Conservation (phyloP, 2,888 invertebrate species). For the Peribatodes rhomboidaria region DNA sequence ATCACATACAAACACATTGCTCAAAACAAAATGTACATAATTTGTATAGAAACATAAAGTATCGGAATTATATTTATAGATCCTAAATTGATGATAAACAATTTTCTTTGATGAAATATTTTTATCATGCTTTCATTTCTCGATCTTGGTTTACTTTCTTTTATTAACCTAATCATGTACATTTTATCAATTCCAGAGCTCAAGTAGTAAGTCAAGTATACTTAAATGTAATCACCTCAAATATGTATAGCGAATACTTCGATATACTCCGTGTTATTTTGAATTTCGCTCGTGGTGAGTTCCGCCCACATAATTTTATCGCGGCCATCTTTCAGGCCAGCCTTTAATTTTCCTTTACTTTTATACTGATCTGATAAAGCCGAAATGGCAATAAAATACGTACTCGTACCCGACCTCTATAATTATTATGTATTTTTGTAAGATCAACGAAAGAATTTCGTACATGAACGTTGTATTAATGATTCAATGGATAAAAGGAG, state of each 20-base stretch:
- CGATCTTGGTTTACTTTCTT: neutral
- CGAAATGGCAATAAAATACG: slow-evolving; percentile 34
- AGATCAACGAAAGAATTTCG: slow-evolving; percentile 25
- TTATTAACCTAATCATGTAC: slow-evolving; percentile 9
- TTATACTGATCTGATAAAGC: slow-evolving; percentile 35
- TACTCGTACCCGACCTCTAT: slow-evolving; percentile 12
- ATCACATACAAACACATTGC: too few species aligned
- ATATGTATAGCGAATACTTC: slow-evolving; percentile 13
- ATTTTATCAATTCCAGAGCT: neutral
- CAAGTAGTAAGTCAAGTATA: too few species aligned
- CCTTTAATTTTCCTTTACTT: slow-evolving; percentile 36
- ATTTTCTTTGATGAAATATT: neutral
- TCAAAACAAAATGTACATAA: too few species aligned
- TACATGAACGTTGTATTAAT: slow-evolving; percentile 29
- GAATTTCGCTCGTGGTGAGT: slow-evolving; percentile 33
- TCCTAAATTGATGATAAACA: too few species aligned
- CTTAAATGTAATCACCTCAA: slow-evolving; percentile 14
- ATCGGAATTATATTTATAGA: too few species aligned
- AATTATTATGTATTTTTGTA: slow-evolving; percentile 33
- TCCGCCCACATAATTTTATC: slow-evolving; percentile 38
- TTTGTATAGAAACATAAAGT: too few species aligned
- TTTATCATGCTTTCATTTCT: neutral
- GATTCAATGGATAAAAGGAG: slow-evolving; percentile 35
- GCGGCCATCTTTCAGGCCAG: slow-evolving; percentile 32
- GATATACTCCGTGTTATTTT: slow-evolving; percentile 22